Percentiles rank a stretch among this genome's conserved stretches.
Conservation (phyloP, 2,797 vertebrate genomes). For the Cottoperca gobio region DNA sequence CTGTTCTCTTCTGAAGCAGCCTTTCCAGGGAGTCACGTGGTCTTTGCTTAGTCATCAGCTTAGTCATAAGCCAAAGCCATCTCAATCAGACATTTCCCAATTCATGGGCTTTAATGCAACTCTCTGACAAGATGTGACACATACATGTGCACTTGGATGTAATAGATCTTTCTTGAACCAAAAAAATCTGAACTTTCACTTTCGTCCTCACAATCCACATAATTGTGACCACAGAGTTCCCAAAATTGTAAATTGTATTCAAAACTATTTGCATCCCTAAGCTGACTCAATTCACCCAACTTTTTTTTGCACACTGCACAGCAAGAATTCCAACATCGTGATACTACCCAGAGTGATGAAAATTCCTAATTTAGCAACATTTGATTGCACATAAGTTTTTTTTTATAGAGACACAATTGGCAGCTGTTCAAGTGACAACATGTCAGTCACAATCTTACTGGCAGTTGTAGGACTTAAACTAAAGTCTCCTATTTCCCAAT, state of each 20-base stretch:
- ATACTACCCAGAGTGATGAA: not conserved
- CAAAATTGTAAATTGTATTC: not conserved
- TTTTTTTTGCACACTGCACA: not conserved
- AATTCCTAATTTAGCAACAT: constrained; percentile 14
- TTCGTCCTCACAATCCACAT: not conserved
- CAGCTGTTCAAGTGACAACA: not conserved
- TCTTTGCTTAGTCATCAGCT: constrained; percentile 3
- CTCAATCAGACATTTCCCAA: not conserved
- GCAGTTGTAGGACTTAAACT: not conserved
- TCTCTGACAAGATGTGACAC: not conserved
- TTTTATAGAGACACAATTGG: not conserved
- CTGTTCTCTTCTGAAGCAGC: constrained; percentile 2
- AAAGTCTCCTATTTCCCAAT: not conserved
- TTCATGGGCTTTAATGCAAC: not conserved
- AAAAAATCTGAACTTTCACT: not conserved
- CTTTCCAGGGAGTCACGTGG: not conserved
- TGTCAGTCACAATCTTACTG: not conserved
- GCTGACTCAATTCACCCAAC: not conserved
- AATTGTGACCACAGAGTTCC: not conserved
- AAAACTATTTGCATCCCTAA: not conserved
- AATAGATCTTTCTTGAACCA: not conserved
- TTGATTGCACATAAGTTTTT: not conserved
- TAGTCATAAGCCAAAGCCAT: constrained; percentile 6
- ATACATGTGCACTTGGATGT: not conserved
- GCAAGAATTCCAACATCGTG: not conserved